Percentiles rank a stretch among this genome's conserved stretches.
Conservation (phyloP, 1,140 invertebrate species). For the Neotoxoptera formosana region DNA sequence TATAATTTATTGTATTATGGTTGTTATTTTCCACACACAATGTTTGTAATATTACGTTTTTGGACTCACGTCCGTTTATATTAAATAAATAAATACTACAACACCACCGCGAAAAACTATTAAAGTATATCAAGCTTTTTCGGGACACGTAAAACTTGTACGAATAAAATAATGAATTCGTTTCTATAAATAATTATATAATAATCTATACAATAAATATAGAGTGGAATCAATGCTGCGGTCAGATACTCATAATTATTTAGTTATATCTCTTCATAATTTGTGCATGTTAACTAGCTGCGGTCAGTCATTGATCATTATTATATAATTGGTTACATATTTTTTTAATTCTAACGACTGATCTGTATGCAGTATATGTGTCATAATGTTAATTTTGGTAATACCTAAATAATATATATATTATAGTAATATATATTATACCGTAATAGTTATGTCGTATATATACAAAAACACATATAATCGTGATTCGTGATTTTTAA, state of each 20-base stretch:
- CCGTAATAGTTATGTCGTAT: not conserved
- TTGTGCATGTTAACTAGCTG: not conserved
- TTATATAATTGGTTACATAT: too few species aligned
- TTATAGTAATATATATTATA: too few species aligned
- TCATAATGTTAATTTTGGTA: not conserved
- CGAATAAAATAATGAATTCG: not conserved
- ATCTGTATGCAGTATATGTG: not conserved
- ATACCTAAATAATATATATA: too few species aligned
- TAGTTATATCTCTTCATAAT: not conserved
- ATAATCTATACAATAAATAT: not conserved
- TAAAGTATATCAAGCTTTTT: not conserved
- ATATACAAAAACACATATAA: not conserved
- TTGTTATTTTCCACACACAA: too few species aligned
- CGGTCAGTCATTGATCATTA: not conserved
- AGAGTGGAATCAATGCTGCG: not conserved
- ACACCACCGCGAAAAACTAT: not conserved
- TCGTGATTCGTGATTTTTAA: not conserved
- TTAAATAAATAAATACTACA: not conserved
- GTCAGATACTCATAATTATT: not conserved
- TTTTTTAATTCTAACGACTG: not conserved
- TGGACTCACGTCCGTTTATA: too few species aligned
- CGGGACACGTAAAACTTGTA: not conserved
- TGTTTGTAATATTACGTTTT: too few species aligned
- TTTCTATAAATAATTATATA: too few species aligned
- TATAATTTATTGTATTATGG: too few species aligned